phyloP scores from a whole-genome alignment of 2,888 invertebrate genomes.

The Lasioglossum malachurum region DNA sequence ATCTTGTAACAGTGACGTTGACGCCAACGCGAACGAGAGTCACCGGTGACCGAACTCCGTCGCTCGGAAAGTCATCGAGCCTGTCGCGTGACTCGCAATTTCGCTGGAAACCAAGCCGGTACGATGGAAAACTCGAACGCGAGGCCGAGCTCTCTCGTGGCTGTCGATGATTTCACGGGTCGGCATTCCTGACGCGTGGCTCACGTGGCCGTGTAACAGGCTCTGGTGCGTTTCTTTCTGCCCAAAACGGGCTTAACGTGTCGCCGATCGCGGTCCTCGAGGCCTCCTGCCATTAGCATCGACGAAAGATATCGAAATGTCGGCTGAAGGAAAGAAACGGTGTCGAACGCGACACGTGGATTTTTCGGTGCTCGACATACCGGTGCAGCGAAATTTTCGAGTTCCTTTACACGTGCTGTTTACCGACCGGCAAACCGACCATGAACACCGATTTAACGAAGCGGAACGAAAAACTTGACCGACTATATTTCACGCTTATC shows the following conservation, averaged over 20 bases:
- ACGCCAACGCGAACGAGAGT: background rate
- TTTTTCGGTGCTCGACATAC: background rate
- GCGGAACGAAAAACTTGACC: constrained; percentile 36
- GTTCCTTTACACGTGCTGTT: constrained; percentile 35
- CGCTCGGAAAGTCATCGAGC: background rate
- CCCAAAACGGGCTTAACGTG: constrained; percentile 35
- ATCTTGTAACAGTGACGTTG: background rate
- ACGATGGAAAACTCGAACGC: constrained; percentile 25
- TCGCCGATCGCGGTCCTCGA: background rate
- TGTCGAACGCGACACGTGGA: background rate
- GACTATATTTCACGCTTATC: constrained; percentile 33
- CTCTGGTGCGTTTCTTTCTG: constrained; percentile 45
- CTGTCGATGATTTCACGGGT: constrained; percentile 53
- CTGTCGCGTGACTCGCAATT: background rate
- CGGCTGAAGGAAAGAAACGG: background rate
- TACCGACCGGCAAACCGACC: constrained; percentile 30
- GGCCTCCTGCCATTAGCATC: background rate
- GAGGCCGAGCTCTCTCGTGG: background rate
- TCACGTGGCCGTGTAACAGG: constrained; percentile 32
- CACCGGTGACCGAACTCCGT: background rate
- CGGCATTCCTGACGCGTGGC: constrained; percentile 50
- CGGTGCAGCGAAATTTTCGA: constrained; percentile 15
- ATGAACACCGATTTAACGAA: constrained; percentile 24
- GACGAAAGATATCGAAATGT: background rate
- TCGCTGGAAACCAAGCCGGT: constrained; percentile 26